phyloP scores from a whole-genome alignment of 2,113 vertebrate species.

The Dendropsophus ebraccatus region DNA sequence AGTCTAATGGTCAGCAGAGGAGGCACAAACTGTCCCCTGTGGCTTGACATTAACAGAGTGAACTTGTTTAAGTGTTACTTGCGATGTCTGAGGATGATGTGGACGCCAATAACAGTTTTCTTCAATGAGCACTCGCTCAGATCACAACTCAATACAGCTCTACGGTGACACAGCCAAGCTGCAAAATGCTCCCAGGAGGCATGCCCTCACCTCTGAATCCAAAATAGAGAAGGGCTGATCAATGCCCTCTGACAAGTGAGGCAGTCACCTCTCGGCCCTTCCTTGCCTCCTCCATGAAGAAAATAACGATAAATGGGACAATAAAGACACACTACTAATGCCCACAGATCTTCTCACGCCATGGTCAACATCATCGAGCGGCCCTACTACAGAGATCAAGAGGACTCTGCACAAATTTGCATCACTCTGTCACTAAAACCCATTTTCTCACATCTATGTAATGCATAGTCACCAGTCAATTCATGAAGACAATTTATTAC shows the following conservation, averaged over 20 bases:
- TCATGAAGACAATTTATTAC: not conserved
- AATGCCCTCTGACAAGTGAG: slow-evolving; percentile 72
- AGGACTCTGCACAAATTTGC: not conserved
- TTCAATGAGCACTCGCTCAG: slow-evolving; percentile 74
- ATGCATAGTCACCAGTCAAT: not conserved
- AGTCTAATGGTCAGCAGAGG: slow-evolving; percentile 77
- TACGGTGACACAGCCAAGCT: slow-evolving; percentile 70
- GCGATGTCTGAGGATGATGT: slow-evolving; percentile 74
- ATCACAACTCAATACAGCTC: slow-evolving; percentile 75
- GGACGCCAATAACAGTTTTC: slow-evolving; percentile 79
- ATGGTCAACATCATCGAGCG: slow-evolving; percentile 23
- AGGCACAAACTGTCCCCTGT: slow-evolving; percentile 73
- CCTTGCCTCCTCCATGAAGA: slow-evolving; percentile 50
- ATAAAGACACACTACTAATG: slow-evolving; percentile 28
- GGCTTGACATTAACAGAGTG: slow-evolving; percentile 76
- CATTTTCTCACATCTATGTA: not conserved
- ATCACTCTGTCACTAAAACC: not conserved
- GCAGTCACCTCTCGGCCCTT: slow-evolving; percentile 66
- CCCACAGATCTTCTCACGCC: slow-evolving; percentile 31
- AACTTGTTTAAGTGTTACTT: slow-evolving; percentile 78
- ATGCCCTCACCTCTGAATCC: slow-evolving; percentile 72
- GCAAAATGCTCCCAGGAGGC: slow-evolving; percentile 72
- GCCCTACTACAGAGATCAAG: slow-evolving; percentile 17
- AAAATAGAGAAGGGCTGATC: slow-evolving; percentile 71
- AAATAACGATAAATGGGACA: slow-evolving; percentile 69